These are phyloP conservation scores for Pseudopodoces humilis DNA, from an alignment of 2,113 vertebrate species.

Conservation along the genomic window DNA sequence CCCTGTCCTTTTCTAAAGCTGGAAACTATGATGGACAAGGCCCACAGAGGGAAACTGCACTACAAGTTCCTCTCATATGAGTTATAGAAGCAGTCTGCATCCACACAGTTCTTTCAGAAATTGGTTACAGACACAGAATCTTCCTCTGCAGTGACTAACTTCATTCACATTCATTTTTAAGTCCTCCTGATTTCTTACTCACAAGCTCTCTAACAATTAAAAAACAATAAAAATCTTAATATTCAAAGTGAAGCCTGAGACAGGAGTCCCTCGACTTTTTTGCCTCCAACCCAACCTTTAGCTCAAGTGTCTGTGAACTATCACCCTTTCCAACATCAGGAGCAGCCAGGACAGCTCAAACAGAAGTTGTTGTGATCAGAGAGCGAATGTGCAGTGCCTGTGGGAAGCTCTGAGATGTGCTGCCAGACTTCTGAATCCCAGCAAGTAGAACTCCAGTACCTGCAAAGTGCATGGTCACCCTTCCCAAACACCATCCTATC, in stretches of 20 bases:
- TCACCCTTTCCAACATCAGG: background rate
- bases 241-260: slow-evolving; percentile 8
- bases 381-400: background rate
- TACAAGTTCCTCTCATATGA: background rate
- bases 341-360: background rate
- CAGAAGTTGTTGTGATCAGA: background rate
- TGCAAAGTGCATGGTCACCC: background rate
- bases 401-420: background rate
- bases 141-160: slow-evolving; percentile 28
- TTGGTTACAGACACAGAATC: background rate
- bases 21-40: slow-evolving; percentile 21
- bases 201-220: background rate
- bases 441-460: background rate
- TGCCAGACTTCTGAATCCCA: background rate
- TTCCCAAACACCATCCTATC: background rate
- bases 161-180: slow-evolving; percentile 12
- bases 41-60: background rate
- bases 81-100: slow-evolving; percentile 47
- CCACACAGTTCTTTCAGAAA: slow-evolving; percentile 37
- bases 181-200: slow-evolving; percentile 53
- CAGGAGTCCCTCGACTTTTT: background rate
- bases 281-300: background rate
- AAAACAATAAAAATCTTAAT: background rate
- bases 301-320: background rate
- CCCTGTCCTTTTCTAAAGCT: slow-evolving; percentile 15